These are phyloP conservation scores for Accipiter cooperii DNA, from an alignment of 2,113 vertebrate genomes.

Conservation along the genomic window DNA sequence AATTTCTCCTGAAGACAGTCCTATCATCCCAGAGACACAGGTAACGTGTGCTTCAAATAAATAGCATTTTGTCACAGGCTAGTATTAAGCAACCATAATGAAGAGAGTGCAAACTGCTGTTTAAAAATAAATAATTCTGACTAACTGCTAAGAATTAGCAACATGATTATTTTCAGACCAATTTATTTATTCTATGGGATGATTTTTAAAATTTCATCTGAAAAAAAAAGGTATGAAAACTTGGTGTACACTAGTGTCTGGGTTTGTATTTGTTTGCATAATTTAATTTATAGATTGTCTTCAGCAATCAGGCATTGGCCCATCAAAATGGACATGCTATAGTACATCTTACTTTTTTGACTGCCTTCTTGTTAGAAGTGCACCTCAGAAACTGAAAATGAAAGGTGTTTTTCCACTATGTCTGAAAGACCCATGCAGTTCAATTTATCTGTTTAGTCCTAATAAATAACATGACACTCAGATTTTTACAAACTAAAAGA, in stretches of 20 bases:
- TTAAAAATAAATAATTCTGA: neutral
- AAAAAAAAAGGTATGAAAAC: neutral
- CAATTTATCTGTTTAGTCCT: neutral
- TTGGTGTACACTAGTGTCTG: neutral
- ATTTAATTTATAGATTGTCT: neutral
- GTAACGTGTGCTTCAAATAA: constrained; percentile 62
- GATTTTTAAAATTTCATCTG: neutral
- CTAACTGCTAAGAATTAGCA: neutral
- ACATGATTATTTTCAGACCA: neutral
- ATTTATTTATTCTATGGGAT: neutral
- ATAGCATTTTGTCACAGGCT: neutral
- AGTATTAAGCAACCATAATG: neutral
- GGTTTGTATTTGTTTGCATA: neutral
- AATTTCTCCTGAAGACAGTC: constrained; percentile 89
- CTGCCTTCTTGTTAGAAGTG: neutral
- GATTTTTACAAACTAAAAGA: neutral
- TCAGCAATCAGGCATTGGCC: neutral
- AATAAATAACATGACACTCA: neutral
- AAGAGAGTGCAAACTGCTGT: neutral
- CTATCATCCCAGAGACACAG: constrained; percentile 97
- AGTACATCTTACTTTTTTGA: neutral
- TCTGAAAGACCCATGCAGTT: neutral
- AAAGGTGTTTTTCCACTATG: neutral
- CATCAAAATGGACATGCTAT: neutral
- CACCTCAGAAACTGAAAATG: neutral